Base-by-base conservation (phyloP, 2,888 invertebrate species). In the Tanytarsus gracilentus region DNA sequence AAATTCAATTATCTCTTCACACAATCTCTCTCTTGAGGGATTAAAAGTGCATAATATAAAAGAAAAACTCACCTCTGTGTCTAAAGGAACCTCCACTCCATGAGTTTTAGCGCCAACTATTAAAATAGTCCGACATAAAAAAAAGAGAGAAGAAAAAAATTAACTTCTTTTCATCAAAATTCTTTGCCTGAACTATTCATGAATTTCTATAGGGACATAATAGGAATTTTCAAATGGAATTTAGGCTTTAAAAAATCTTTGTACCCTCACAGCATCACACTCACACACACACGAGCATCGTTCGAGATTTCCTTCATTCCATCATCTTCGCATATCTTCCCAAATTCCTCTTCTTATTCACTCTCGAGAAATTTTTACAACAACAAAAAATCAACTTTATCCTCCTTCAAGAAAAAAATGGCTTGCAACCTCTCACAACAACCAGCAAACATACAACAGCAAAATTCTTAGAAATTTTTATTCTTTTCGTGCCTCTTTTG, bases 1-100 rank as follows among this genome's bases (percentile, higher is more conserved):
- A 52, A 52, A 52, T 52, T 52, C 52, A 55, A 53, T 53, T 55
- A 55, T 55, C 39, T 52, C 21, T 52, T 30, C 29, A 18, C 36
- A 25, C 36, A 53, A 36, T 25, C 23, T 18, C 14, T 14, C 2
- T 16, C 9, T 39, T n/a, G 39, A n/a, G 7, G 39, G 7, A 27
- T 29, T 29, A 6, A 7, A 27, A 16, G 9, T 50, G 16, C 29
- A 23, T 23, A 48, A 21, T 23, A 7, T 14, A 23, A 25, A 1
- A 33, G 5, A 55, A 14, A 9, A 16, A 39, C 55, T 27, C 8
- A 40, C 55, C 55, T 55, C 55, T 8, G 95, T 91, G 64, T 95
- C 90, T 63, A 81, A 68, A 2, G 96, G 91, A 60, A 93, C 83
- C 65, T 83, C 79, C 67, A 98, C 84, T 21, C 98, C 98, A 74